Evolutionary conservation across 2,888 invertebrate species (phyloP), one percentile per base, ranked within the genome.

Genomic region (Philhelius pedissequus): DNA sequence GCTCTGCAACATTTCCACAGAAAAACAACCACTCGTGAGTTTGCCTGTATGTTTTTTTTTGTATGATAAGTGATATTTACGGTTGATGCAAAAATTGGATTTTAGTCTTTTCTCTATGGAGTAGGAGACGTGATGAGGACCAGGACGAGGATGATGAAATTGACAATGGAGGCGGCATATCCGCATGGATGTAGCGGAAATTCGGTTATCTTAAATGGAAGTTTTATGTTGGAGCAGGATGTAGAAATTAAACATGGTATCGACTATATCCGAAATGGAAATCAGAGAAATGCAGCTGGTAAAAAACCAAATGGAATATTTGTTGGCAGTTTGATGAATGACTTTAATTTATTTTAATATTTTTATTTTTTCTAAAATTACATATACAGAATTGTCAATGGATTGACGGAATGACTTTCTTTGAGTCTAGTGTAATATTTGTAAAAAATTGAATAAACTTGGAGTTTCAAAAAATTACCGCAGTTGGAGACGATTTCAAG

Each of bases 61-160:
- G n/a, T 62, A 69, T 38, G 64, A 56, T 81, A 81, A 70, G 56
- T 75, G 75, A 75, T 81, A 81, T 81, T 81, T 75, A 75, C 80
- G 70, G 69, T 50, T 58, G 35, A 52, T 13, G 50, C 50, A 75
- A 40, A 75, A 81, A 81, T 81, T 81, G 81, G 76, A 81, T 76
- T 81, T 81, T 40, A n/a, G 30, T 58, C 27, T 50, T 3, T 25
- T 76, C 13, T 27, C 11, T 30, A 13, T 1, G 27, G 40, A 48
- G n/a, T 1, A 20, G 32, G 35, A 13, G 7, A n/a, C n/a, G n/a
- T n/a, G n/a, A n/a, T n/a, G 15, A 6, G 9, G 56, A 22, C 9
- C 0, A 18, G 48, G 50, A n/a, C 9, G 48, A 7, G 43, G 15
- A 30, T 4, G 30, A 27, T 27, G 7, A 27, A 15, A 25, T 9